These are phyloP conservation scores for Canis aureus DNA, from an alignment of 2,113 vertebrate genomes.

Conservation along the genomic window DNA sequence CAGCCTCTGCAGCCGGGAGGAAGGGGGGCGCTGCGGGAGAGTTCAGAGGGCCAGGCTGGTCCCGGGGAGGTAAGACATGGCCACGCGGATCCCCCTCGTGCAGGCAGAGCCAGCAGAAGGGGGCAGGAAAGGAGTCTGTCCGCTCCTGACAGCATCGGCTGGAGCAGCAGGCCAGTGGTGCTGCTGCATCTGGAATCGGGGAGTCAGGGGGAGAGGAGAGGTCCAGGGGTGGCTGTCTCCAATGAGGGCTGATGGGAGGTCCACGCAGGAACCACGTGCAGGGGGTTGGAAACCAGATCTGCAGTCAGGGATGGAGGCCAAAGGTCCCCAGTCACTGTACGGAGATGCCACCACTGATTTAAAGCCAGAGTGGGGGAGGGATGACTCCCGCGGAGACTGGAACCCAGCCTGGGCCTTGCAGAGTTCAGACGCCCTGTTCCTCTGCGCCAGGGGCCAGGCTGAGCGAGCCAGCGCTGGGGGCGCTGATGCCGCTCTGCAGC, in stretches of 20 bases:
- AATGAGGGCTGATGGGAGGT: background rate
- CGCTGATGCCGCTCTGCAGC: background rate
- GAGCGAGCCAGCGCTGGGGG: accelerated
- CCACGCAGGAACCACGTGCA: accelerated
- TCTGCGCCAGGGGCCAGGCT: accelerated
- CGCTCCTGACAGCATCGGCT: accelerated
- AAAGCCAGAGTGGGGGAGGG: background rate
- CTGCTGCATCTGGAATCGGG: background rate
- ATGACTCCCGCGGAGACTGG: accelerated
- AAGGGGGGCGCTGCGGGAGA: background rate
- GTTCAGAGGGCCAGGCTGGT: background rate
- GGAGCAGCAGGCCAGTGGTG: accelerated
- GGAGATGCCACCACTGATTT: background rate
- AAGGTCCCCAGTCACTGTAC: background rate
- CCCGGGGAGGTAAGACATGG: no score
- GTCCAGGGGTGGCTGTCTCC: accelerated
- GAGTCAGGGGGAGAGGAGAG: background rate
- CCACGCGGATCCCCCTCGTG: background rate
- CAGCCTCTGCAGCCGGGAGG: background rate
- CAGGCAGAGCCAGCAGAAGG: background rate
- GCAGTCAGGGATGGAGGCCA: background rate
- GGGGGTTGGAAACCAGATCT: background rate
- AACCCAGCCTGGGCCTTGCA: background rate
- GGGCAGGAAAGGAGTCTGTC: background rate
- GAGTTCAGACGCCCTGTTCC: background rate